phyloP scores from a whole-genome alignment of 2,888 invertebrate genomes.

The Anthrax anthrax region DNA sequence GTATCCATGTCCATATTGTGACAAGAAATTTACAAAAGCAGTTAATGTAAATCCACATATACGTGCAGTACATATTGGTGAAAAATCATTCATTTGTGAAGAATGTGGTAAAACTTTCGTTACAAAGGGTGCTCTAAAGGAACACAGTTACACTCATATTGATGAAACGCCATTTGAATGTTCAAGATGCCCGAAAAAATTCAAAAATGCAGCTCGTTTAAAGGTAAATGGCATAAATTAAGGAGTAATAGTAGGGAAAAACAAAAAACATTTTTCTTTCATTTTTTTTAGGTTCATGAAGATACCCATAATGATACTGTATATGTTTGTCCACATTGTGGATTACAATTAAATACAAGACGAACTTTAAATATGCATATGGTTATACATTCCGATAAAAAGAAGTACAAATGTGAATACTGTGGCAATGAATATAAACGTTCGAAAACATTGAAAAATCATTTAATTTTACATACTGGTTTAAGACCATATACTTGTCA shows the following conservation, averaged over 20 bases:
- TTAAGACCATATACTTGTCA: conserved; percentile 31
- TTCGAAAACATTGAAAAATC: conserved; percentile 30
- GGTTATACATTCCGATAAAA: conserved; percentile 28
- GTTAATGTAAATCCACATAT: conserved; percentile 10
- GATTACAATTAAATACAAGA: conserved; percentile 31
- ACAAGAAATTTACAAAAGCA: conserved; percentile 11
- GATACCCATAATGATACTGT: conserved; percentile 33
- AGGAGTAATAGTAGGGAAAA: conserved; percentile 12
- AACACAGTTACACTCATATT: conserved; percentile 37
- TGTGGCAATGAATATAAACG: conserved; percentile 31
- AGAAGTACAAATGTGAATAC: conserved; percentile 28
- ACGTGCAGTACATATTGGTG: conserved; percentile 24
- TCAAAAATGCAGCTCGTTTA: conserved; percentile 27
- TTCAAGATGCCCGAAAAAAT: conserved; percentile 26
- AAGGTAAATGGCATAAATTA: conserved; percentile 16
- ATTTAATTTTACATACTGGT: conserved; percentile 32
- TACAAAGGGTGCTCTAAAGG: conserved; percentile 36
- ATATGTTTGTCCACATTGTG: conserved; percentile 34
- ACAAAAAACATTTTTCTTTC: no score
- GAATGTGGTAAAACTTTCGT: conserved; percentile 36
- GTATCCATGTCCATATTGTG: conserved; percentile 11
- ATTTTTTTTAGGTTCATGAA: conserved; percentile 26
- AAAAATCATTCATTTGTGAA: conserved; percentile 36
- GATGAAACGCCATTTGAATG: conserved; percentile 36
- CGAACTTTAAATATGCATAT: conserved; percentile 37